Base-by-base conservation (phyloP, 2,888 invertebrate species). In the Lithophane semibrunnea region DNA sequence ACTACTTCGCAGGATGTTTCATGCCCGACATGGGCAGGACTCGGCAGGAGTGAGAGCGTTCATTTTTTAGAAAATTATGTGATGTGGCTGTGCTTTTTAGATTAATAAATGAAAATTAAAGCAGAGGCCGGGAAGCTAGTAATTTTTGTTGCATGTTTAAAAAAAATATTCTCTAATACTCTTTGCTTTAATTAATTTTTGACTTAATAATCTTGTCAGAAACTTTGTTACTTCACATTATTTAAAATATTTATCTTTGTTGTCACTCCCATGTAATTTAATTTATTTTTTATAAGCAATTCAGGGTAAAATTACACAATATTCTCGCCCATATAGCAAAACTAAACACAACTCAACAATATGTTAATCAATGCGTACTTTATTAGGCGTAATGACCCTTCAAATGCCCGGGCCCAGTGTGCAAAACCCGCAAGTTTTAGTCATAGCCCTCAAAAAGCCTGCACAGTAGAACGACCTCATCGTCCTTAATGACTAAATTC, bases 381-480 rank as follows among this genome's bases (percentile, higher is more conserved):
- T 77, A 85, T 82, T 74, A 85, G 44, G 29, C 68, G 42, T 75
- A 73, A 76, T 85, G 65, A 63, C 60, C 79, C 73, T 71, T 77
- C 52, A 68, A 56, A 68, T 68, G 49, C 65, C 56, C n/a, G 63
- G 12, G 58, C 73, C 79, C 75, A 82, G 70, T 88, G 81, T 72
- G 77, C 75, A 65, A 88, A 85, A 83, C 75, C 83, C 77, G 56
- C 79, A 83, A 86, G 70, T 75, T 77, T 61, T 81, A 83, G 75
- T 69, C 74, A 83, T 66, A 85, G 61, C 58, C 86, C 84, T 73
- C 84, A 88, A 83, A 88, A 88, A 87, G 87, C 75, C 60, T 80
- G 77, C 72, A 87, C 87, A 87, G 90, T 91, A 87, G 85, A 73
- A 82, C 83, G 88, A 88, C 87, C 87, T 80, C 78, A 73, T 83